Evolutionary conservation across 2,888 invertebrate species (phyloP).

Genomic region (Rhopalosiphum nymphaeae): DNA sequence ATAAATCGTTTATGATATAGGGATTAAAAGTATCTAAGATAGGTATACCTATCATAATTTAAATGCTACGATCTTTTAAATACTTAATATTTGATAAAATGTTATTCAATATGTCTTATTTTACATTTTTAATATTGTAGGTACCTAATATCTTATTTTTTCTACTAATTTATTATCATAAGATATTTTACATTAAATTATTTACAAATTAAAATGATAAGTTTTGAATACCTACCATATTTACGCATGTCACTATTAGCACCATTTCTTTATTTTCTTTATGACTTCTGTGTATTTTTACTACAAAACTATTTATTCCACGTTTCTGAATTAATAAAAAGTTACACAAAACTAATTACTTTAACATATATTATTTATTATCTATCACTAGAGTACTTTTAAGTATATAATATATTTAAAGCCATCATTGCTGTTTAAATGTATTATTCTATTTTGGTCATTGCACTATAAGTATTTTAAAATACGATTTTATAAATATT

Average conservation of each 20-base stretch:
- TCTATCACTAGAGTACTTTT: neutral
- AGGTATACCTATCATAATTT: no score
- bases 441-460: neutral
- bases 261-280: neutral
- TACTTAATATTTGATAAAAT: no score
- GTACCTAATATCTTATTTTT: no score
- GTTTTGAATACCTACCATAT: neutral
- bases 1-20: no score
- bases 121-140: no score
- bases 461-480: neutral
- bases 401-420: no score
- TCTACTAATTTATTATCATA: no score
- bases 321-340: neutral
- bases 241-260: neutral
- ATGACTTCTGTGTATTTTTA: neutral
- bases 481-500: neutral
- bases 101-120: no score
- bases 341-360: neutral
- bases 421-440: neutral
- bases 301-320: neutral
- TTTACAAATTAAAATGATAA: no score
- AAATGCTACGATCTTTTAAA: no score
- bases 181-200: no score
- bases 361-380: neutral
- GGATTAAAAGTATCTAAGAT: no score